Base-by-base conservation (phyloP, 2,888 invertebrate genomes). In the Mesorhabditis spiculigera region DNA sequence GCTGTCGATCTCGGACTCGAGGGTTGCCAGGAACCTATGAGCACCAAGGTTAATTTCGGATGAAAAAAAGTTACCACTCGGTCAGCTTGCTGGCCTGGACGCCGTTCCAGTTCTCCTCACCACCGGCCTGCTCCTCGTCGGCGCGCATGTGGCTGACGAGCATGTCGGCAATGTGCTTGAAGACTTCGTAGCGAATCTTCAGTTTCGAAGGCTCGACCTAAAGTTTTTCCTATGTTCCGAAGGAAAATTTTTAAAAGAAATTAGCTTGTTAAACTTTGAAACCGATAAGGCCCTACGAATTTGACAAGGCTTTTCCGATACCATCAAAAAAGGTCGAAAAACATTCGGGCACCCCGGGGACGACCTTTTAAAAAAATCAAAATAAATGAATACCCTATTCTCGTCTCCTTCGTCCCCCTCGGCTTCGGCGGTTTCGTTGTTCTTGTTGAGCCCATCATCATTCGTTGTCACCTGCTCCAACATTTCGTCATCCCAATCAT, bases 81-180 rank as follows among this genome's bases (percentile, higher is more conserved):
- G 96, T 91, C 3, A 98, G 89, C 66, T 93, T 92, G 6, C 78
- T 73, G 67, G 75, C 72, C 63, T 78, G 77, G 8, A 82, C 75
- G 62, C 84, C 84, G 42, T 70, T 74, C 74, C 79, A 84, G 10
- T 83, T 77, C n/a, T 78, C 81, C n/a, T 77, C 76, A 28, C 78
- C 77, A 43, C 76, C 80, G 16, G 67, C 78, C 65, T 76, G 71
- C n/a, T 89, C 89, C 86, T 97, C 96, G 85, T 92, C 92, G 79
- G 90, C 90, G 78, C 94, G 90, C 92, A 98, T 92, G 85, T 92
- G 92, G 68, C 93, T 89, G 4, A 96, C 91, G 69, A 98, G 89
- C 90, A 95, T 91, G 83, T 95, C 94, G 65, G 95, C 93, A 70
- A 97, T 89, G 67, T 91, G 90, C 86, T 93, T 94, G 88, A 97